Evolutionary conservation across 1,140 invertebrate genomes (phyloP).

Genomic region (Coelopa frigida): DNA sequence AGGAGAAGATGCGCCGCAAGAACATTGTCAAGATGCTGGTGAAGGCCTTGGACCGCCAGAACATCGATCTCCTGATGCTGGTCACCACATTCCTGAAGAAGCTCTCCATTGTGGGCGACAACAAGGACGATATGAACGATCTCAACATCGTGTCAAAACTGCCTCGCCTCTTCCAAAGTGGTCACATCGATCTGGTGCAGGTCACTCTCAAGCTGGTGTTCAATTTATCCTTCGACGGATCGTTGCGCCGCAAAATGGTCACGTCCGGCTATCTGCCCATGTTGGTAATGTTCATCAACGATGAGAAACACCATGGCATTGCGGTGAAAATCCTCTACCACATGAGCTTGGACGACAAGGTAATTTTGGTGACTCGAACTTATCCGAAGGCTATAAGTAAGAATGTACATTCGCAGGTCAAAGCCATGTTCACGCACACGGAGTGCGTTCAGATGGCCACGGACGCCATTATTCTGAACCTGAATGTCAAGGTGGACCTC

Average conservation of each 20-base stretch:
- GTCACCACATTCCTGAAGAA: conserved; percentile 93
- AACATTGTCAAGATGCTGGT: conserved; percentile 83
- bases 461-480: conserved; percentile 66
- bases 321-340: conserved; percentile 90
- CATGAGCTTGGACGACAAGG: conserved; percentile 87
- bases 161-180: conserved; percentile 62
- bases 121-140: conserved; percentile 85
- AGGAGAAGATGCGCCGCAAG: conserved; percentile 95
- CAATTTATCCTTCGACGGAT: conserved; percentile 95
- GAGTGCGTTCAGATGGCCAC: conserved; percentile 86
- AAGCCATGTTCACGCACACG: conserved; percentile 90
- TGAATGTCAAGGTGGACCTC: conserved; percentile 61
- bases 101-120: conserved; percentile 87
- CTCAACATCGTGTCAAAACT: conserved; percentile 68
- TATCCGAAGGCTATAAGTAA: not conserved
- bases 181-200: conserved; percentile 75
- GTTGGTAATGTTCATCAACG: conserved; percentile 80
- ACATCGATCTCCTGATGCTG: conserved; percentile 82
- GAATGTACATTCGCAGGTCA: conserved; percentile 49
- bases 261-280: conserved; percentile 82
- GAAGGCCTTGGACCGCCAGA: conserved; percentile 80
- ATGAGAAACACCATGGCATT: conserved; percentile 75
- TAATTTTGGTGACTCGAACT: not conserved
- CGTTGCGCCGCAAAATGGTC: conserved; percentile 82
- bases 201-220: conserved; percentile 82